Conservation (phyloP, 92 coral and sea anemone genomes). For the Siderastrea siderea region DNA sequence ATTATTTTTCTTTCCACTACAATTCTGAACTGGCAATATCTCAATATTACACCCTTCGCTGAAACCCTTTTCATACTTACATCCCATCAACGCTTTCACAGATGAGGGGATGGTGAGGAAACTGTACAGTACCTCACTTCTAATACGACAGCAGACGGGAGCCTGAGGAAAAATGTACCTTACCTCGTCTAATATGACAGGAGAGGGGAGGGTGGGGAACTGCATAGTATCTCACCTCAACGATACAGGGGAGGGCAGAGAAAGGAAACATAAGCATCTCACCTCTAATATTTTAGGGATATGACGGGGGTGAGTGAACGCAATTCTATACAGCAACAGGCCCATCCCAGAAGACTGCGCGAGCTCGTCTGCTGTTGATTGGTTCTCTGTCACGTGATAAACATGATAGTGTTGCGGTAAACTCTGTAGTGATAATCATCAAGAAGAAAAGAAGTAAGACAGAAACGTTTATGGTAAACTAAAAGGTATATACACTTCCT, state of each 20-base stretch:
- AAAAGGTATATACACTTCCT: too few relatives aligned
- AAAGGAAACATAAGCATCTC: not conserved
- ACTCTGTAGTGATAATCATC: constrained; percentile 41
- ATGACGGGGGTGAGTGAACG: constrained; percentile 95
- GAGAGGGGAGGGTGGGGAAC: not conserved
- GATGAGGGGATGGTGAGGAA: not conserved
- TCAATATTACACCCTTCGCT: too few relatives aligned
- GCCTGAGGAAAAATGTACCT: too few relatives aligned
- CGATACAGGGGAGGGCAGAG: not conserved
- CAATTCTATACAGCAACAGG: constrained; percentile 86
- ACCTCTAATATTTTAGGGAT: constrained; percentile 91
- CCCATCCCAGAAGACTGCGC: constrained; percentile 81
- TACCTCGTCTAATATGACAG: too few relatives aligned
- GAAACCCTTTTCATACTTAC: not conserved
- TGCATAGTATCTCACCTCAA: not conserved
- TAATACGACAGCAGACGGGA: too few relatives aligned
- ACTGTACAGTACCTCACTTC: not conserved
- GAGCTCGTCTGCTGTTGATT: constrained; percentile 63
- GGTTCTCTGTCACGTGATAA: constrained; percentile 81
- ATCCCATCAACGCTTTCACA: not conserved
- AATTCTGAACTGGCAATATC: too few relatives aligned
- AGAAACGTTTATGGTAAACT: too few relatives aligned
- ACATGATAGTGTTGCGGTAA: constrained; percentile 91
- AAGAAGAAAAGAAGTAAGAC: too few relatives aligned
- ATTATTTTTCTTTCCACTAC: too few relatives aligned